These are phyloP conservation scores for Gadopsis marmoratus DNA, from an alignment of 2,797 vertebrate species.

Conservation along the genomic window DNA sequence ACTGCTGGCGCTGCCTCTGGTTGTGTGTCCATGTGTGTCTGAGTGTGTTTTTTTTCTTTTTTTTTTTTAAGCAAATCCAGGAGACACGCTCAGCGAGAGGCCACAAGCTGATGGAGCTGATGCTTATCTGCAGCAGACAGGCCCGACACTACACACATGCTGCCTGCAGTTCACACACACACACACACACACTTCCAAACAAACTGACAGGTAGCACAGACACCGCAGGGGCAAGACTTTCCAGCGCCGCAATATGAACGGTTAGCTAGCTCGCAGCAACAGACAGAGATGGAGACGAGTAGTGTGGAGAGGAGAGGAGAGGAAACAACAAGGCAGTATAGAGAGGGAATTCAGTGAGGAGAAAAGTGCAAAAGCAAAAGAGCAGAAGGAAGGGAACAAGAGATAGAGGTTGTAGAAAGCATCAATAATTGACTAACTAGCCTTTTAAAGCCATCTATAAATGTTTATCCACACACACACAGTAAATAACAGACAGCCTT, in stretches of 20 bases:
- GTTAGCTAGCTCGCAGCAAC: constrained; percentile 31
- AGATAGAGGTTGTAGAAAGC: constrained; percentile 45
- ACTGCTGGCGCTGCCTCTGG: constrained; percentile 38
- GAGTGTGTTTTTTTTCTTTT: neutral
- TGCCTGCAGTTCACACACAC: constrained; percentile 28
- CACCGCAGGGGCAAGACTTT: constrained; percentile 44
- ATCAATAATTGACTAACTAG: constrained; percentile 75
- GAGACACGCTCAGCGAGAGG: constrained; percentile 60
- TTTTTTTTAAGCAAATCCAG: constrained; percentile 59
- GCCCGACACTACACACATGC: constrained; percentile 46
- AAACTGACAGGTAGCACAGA: constrained; percentile 41
- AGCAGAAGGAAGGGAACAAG: neutral
- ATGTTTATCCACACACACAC: constrained; percentile 45
- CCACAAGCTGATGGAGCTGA: constrained; percentile 66
- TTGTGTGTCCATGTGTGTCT: constrained; percentile 26
- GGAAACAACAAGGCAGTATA: constrained; percentile 11
- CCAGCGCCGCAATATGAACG: constrained; percentile 15
- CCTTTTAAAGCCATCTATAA: constrained; percentile 62
- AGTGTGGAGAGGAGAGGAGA: constrained; percentile 1
- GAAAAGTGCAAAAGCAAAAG: constrained; percentile 32
- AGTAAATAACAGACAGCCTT: constrained; percentile 51
- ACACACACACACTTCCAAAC: neutral
- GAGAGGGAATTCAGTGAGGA: constrained; percentile 14
- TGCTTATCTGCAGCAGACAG: constrained; percentile 73
- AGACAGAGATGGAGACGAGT: constrained; percentile 22